Base-by-base conservation (phyloP, 2,113 vertebrate species). In the Eulemur rufifrons region DNA sequence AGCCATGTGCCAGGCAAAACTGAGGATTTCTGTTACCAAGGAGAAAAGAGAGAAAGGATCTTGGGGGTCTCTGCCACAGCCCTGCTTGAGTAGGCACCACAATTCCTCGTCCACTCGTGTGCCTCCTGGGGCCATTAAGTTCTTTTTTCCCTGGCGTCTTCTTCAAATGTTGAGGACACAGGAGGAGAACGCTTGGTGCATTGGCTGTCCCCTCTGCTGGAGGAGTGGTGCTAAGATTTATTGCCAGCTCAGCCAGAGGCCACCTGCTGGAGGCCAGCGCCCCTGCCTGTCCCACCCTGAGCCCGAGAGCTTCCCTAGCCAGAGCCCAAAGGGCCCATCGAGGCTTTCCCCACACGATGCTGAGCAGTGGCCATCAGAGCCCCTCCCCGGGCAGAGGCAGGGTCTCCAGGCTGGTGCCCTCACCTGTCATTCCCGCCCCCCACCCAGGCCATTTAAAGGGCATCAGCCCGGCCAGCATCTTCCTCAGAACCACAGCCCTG, bases 181-280 rank as follows among this genome's bases (percentile, higher is more conserved):
- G 54, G 42, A 8, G 64, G 42, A 54, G 76, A 68, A 34, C 15
- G 34, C 3, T 29, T 34, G 80, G 91, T 25, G 17, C 32, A 1
- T 4, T 12, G 52, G 59, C 8, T 17, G 15, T 66, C 34, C 12
- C 56, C 88, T 17, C 29, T 21, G 29, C 59, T 2, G 59, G 32
- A 1, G 13, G 42, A 71, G 47, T 20, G 25, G 78, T 54, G 6
- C 56, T 20, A 47, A 54, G 86, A 82, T 83, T 94, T 87, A 91
- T 32, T 37, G 77, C 25, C 45, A 15, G 29, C 34, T 42, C 39
- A 17, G 83, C 39, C 39, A 1, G 73, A 54, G 77, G 12, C 63
- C 92, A 84, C 94, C 86, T 93, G 94, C 74, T 45, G 37, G 94
- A 56, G 56, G 68, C 54, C 96, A 69, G 74, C 34, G 45, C 12